A percentile compares a stretch with the other conserved stretches of the same genome.
phyloP scores from a whole-genome alignment of 2,797 vertebrate species.

The Cygnus olor region DNA sequence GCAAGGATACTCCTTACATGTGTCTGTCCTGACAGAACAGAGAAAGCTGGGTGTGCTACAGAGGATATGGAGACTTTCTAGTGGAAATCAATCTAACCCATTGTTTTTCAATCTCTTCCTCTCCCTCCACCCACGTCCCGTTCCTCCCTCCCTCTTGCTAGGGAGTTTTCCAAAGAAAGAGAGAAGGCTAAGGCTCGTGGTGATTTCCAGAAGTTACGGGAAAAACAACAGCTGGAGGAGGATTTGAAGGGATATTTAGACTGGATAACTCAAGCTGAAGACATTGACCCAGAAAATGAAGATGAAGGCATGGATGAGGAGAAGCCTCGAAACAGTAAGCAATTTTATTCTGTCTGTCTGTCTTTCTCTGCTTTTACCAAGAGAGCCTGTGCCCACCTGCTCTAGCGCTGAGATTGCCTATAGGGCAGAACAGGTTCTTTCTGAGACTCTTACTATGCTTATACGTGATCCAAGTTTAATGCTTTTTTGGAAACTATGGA shows the following conservation, averaged over 20 bases:
- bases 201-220: constrained; percentile 96
- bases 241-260: constrained; percentile 97
- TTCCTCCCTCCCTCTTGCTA: constrained; percentile 69
- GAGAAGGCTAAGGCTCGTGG: constrained; percentile 98
- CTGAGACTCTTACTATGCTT: not conserved
- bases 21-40: constrained; percentile 1
- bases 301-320: constrained; percentile 96
- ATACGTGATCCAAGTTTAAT: not conserved
- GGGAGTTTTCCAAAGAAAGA: constrained; percentile 98
- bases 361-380: not conserved
- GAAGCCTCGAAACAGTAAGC: constrained; percentile 97
- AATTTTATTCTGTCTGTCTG: not conserved
- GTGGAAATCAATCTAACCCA: constrained; percentile 48
- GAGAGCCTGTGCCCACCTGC: not conserved
- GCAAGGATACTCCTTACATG: not conserved
- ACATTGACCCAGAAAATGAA: constrained; percentile 98
- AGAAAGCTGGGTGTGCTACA: not conserved
- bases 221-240: constrained; percentile 97
- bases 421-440: not conserved
- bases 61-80: not conserved
- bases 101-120: constrained; percentile 46
- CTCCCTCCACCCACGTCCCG: not conserved
- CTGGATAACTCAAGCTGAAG: constrained; percentile 99
- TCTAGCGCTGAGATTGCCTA: not conserved
- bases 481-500: not conserved